Evolutionary conservation across 2,888 invertebrate genomes (phyloP).

Genomic region (Agrenia bidenticulata): DNA sequence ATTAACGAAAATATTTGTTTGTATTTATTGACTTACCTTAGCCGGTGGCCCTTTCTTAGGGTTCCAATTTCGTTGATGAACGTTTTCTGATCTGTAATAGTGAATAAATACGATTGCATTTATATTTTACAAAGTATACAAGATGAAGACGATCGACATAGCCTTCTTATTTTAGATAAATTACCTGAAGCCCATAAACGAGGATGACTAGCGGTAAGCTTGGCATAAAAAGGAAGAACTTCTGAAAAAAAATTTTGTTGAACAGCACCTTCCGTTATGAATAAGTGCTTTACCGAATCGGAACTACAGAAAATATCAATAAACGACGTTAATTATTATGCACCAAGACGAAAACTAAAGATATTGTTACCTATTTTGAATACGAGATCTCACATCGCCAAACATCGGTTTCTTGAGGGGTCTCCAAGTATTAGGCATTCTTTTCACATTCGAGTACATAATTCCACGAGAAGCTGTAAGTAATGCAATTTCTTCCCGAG

Average conservation of each 20-base stretch:
- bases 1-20: no score
- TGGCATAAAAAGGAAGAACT: constrained; percentile 28
- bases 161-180: no score
- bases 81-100: constrained; percentile 11
- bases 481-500: constrained; percentile 39
- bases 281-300: constrained; percentile 14
- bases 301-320: constrained; percentile 6
- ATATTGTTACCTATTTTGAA: constrained; percentile 30
- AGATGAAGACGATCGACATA: no score
- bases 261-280: constrained; percentile 19
- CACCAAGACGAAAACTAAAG: no score
- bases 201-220: constrained; percentile 9
- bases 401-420: constrained; percentile 43
- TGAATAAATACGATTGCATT: neutral
- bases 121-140: no score
- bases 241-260: constrained; percentile 34
- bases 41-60: neutral
- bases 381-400: constrained; percentile 25
- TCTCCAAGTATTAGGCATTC: constrained; percentile 29
- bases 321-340: neutral
- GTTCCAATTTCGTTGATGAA: constrained; percentile 18
- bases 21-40: neutral
- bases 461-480: constrained; percentile 41
- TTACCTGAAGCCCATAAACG: constrained; percentile 14
- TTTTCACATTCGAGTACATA: constrained; percentile 41